Conservation (phyloP, 2,113 vertebrate genomes). For the Equus quagga region DNA sequence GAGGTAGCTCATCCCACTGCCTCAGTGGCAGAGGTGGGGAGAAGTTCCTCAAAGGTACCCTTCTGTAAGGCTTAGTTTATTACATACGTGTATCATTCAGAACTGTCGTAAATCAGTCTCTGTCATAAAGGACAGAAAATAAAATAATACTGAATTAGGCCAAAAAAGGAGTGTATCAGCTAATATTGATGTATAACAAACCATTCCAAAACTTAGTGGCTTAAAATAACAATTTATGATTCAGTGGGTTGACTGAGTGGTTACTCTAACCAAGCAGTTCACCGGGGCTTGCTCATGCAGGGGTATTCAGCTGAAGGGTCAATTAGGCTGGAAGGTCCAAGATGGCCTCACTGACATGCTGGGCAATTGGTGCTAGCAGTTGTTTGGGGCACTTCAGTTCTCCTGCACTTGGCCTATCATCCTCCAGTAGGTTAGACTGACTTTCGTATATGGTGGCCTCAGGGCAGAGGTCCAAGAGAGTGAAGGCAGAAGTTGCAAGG, state of each 20-base stretch:
- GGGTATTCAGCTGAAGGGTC: not conserved
- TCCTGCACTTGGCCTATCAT: not conserved
- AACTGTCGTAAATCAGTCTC: not conserved
- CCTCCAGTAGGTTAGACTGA: not conserved
- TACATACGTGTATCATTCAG: not conserved
- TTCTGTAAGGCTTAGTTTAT: not conserved
- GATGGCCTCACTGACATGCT: not conserved
- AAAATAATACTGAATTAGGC: constrained; percentile 34
- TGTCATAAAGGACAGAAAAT: not conserved
- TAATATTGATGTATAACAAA: not conserved
- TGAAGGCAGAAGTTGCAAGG: not conserved
- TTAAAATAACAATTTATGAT: constrained; percentile 7
- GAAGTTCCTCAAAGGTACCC: not conserved
- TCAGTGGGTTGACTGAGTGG: not conserved
- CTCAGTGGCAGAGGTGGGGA: not conserved
- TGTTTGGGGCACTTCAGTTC: not conserved
- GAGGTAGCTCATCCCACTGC: not conserved
- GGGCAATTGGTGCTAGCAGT: not conserved
- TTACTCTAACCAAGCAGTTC: not conserved
- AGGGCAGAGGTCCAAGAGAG: not conserved
- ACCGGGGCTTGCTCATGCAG: not conserved
- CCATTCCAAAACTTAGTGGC: not conserved
- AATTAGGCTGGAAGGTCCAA: not conserved
- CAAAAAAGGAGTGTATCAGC: not conserved
- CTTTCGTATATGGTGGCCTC: not conserved